phyloP scores from a whole-genome alignment of 2,888 invertebrate species.

The Drosophila pegasa region DNA sequence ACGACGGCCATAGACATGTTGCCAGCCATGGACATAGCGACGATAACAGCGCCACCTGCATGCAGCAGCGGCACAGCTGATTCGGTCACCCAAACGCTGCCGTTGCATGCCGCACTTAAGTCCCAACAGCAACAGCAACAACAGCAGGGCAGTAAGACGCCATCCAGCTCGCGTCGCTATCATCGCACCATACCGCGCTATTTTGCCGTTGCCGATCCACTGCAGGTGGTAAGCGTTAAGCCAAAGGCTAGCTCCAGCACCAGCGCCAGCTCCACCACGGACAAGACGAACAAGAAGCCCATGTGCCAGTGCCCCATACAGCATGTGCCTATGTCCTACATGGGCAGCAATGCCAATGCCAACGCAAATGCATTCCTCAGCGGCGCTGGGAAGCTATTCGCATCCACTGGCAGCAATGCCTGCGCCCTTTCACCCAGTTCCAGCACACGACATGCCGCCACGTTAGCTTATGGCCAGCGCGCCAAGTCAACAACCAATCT shows the following conservation, averaged over 20 bases:
- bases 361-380: slow-evolving; percentile 72
- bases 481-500: slow-evolving; percentile 71
- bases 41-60: slow-evolving; percentile 54
- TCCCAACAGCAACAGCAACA: slow-evolving; percentile 43
- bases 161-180: slow-evolving; percentile 83
- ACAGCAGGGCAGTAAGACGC: slow-evolving; percentile 76
- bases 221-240: slow-evolving; percentile 57
- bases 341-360: slow-evolving; percentile 83
- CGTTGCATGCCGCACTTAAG: slow-evolving; percentile 62
- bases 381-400: slow-evolving; percentile 67
- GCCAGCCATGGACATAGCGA: slow-evolving; percentile 73
- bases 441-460: slow-evolving; percentile 58
- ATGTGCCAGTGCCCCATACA: slow-evolving; percentile 85
- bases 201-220: slow-evolving; percentile 83
- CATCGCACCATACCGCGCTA: slow-evolving; percentile 85
- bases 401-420: slow-evolving; percentile 46
- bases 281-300: slow-evolving; percentile 79
- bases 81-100: slow-evolving; percentile 71
- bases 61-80: slow-evolving; percentile 45
- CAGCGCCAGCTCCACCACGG: slow-evolving; percentile 36
- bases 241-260: slow-evolving; percentile 37
- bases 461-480: slow-evolving; percentile 71
- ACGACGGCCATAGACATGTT: slow-evolving; percentile 74
- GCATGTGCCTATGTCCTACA: slow-evolving; percentile 85
- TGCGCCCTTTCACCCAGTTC: slow-evolving; percentile 67